Base-by-base conservation (phyloP, 2,888 invertebrate species). In the Cyaniris semiargus region DNA sequence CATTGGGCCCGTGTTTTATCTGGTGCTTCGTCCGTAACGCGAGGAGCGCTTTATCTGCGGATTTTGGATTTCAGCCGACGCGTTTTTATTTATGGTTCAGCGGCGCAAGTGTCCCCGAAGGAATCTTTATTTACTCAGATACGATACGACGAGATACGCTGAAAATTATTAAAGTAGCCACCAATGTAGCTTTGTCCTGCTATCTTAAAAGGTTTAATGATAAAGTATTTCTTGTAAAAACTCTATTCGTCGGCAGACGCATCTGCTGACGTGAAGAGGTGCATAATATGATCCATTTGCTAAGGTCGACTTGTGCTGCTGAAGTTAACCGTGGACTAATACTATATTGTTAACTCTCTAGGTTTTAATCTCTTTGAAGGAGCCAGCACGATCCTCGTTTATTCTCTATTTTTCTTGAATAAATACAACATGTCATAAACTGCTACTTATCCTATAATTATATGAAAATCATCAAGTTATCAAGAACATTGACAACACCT, bases 41-140 rank as follows among this genome's bases (percentile, higher is more conserved):
- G 23, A 21, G 23, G 13, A 72, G 18, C 48, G 72, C 27, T 74
- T 74, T 74, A 74, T 74, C 74, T 74, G 18, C 23, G 74, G 74
- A 74, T 74, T 74, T 48, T 74, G 27, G 74, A 74, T 74, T 74
- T 74, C 53, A 48, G 53, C 27, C 74, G 13, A 18, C 5, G 23
- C 21, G 44, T 23, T 74, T 48, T 74, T 74, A 74, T 74, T 74
- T 74, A 74, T 74, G 27, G 53, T 53, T 18, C 13, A 27, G 53
- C 48, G 21, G 23, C 21, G 21, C 15, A 72, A 72, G 44, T 48
- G 74, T 74, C 74, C 74, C 27, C 74, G 3, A 10, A 48, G 48
- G 27, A 7, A 48, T 60, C 10, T 18, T 21, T 66, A 27, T 66
- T 66, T 66, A 66, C 27, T 66, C 23, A 66, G 27, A 27, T 31